Conservation (phyloP, 2,113 vertebrate species). For the Carassius gibelio region DNA sequence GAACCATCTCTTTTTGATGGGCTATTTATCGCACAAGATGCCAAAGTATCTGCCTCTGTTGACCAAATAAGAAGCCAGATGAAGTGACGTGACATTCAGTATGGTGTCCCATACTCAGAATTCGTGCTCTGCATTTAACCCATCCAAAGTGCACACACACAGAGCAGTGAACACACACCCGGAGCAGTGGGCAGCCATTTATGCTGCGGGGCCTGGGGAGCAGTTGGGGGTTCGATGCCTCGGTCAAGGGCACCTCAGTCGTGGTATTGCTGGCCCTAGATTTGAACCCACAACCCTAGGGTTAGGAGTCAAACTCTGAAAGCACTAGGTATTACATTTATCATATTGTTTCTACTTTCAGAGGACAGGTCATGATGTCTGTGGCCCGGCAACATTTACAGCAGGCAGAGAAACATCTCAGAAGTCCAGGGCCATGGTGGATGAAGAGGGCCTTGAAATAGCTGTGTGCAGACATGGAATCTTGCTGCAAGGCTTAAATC, state of each 20-base stretch:
- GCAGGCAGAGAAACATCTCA: not conserved
- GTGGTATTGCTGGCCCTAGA: too few relatives aligned
- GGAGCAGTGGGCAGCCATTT: too few relatives aligned
- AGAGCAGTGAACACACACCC: too few relatives aligned
- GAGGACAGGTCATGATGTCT: slow-evolving; percentile 9
- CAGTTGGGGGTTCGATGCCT: too few relatives aligned
- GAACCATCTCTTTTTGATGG: not conserved
- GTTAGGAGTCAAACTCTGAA: too few relatives aligned
- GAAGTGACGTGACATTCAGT: not conserved
- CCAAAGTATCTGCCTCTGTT: not conserved
- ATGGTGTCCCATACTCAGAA: too few relatives aligned
- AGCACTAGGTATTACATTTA: not conserved
- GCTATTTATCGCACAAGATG: slow-evolving; percentile 2
- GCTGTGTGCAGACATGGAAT: not conserved
- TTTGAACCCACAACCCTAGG: too few relatives aligned
- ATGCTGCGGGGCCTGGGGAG: too few relatives aligned
- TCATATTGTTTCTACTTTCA: not conserved
- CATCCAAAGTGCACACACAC: too few relatives aligned
- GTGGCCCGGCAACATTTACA: not conserved
- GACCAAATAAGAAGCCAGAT: not conserved
- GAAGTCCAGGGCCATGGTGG: not conserved
- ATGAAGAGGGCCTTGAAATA: not conserved
- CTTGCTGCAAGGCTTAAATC: slow-evolving; percentile 6
- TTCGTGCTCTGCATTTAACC: too few relatives aligned
- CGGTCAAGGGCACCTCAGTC: too few relatives aligned